These are phyloP conservation scores for Pipa parva DNA, from an alignment of 2,113 vertebrate genomes.

Conservation along the genomic window DNA sequence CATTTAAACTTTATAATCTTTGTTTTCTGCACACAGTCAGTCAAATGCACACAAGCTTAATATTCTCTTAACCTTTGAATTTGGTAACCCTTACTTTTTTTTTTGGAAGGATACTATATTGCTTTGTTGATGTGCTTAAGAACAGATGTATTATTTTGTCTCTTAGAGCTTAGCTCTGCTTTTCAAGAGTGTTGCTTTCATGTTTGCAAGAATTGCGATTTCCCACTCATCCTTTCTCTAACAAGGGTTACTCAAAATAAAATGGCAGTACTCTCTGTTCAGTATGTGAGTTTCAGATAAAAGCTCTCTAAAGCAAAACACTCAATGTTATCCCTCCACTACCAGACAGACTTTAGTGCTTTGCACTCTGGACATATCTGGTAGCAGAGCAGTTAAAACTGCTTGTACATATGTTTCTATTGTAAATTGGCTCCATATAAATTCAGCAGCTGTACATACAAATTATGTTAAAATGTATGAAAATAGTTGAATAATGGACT, in stretches of 20 bases:
- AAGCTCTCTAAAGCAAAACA: neutral
- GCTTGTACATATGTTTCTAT: constrained; percentile 43
- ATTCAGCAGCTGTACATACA: constrained; percentile 36
- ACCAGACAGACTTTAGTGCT: constrained; percentile 15
- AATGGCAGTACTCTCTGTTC: neutral
- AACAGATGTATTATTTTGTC: neutral
- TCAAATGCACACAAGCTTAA: neutral
- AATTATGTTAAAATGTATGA: constrained; percentile 37
- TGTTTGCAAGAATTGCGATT: neutral
- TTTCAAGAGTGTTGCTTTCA: neutral
- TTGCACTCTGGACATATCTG: constrained; percentile 21
- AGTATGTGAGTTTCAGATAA: neutral
- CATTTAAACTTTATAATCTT: too few species aligned
- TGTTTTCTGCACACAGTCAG: too few species aligned
- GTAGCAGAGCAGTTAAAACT: constrained; percentile 20
- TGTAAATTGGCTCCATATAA: constrained; percentile 35
- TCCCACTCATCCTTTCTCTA: neutral
- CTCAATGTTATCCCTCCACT: constrained; percentile 20
- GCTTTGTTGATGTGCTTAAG: neutral
- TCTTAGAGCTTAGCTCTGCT: neutral
- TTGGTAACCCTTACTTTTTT: neutral
- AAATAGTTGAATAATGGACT: constrained; percentile 34
- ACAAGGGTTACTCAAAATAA: neutral
- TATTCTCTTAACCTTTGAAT: neutral
- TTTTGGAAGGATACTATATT: neutral